Conservation (phyloP, 1,140 invertebrate species). For the Eufriesea mexicana region DNA sequence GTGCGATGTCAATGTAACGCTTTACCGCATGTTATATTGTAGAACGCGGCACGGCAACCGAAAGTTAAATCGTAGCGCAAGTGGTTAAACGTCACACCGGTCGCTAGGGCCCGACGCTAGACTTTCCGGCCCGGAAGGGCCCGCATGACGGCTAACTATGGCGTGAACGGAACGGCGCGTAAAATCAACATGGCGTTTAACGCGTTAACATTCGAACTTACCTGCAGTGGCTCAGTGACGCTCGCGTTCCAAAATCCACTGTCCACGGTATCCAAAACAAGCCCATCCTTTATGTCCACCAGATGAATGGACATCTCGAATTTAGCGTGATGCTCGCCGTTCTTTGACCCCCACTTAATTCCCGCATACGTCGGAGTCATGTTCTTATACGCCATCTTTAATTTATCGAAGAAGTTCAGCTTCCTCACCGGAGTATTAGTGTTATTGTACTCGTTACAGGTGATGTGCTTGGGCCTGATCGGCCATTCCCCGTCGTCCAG, state of each 20-base stretch:
- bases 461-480: conserved; percentile 86
- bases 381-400: conserved; percentile 68
- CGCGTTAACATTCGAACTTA: conserved; percentile 63
- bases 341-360: conserved; percentile 74
- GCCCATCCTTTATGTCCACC: conserved; percentile 70
- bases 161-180: no score
- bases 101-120: no score
- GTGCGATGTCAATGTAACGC: no score
- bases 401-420: conserved; percentile 84
- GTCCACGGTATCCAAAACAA: conserved; percentile 45
- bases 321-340: conserved; percentile 71
- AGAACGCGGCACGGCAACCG: no score
- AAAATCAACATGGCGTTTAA: no score
- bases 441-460: conserved; percentile 89
- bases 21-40: no score
- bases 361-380: conserved; percentile 73
- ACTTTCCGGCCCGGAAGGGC: no score
- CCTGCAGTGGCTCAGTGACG: conserved; percentile 67
- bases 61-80: no score
- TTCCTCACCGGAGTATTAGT: conserved; percentile 86
- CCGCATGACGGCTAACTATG: no score
- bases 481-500: conserved; percentile 87
- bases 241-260: conserved; percentile 74
- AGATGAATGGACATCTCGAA: conserved; percentile 73
- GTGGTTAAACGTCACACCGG: no score